phyloP scores from a whole-genome alignment of 2,113 vertebrate species.

The Trematomus loennbergii region DNA sequence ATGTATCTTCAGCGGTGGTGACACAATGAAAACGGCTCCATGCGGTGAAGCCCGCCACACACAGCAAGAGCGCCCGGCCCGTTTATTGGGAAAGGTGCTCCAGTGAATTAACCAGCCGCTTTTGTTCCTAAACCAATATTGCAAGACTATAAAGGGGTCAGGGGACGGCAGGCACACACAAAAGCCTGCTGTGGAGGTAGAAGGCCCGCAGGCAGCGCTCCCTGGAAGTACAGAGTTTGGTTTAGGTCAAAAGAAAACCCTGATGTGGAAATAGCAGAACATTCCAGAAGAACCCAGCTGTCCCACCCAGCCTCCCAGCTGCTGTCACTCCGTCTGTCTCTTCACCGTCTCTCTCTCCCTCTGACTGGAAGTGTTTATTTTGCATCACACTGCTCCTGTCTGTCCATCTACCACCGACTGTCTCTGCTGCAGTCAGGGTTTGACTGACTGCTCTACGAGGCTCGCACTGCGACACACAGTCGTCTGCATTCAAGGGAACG shows the following conservation, averaged over 20 bases:
- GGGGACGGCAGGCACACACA: constrained; percentile 69
- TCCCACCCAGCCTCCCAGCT: constrained; percentile 74
- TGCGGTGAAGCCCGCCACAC: constrained; percentile 57
- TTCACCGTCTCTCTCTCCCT: constrained; percentile 24
- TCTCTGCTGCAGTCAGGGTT: background rate
- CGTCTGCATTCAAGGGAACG: background rate
- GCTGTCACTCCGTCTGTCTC: constrained; percentile 52
- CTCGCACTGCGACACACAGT: background rate
- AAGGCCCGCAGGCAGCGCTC: constrained; percentile 74
- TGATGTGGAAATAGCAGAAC: constrained; percentile 86
- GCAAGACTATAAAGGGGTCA: constrained; percentile 71
- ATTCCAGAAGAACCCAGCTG: constrained; percentile 75
- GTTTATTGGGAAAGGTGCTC: constrained; percentile 75
- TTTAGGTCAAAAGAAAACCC: constrained; percentile 84
- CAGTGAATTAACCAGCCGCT: constrained; percentile 72
- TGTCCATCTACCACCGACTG: constrained; percentile 21
- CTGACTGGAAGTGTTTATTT: constrained; percentile 48
- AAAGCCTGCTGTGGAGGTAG: constrained; percentile 69
- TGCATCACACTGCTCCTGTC: constrained; percentile 46
- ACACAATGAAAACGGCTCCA: constrained; percentile 71
- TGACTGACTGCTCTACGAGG: constrained; percentile 61
- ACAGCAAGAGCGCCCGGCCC: constrained; percentile 51
- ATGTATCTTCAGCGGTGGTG: constrained; percentile 58
- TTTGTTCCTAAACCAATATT: constrained; percentile 74
- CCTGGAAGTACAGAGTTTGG: constrained; percentile 80